Conservation (phyloP, 2,113 vertebrate genomes). For the Callorhinus ursinus region DNA sequence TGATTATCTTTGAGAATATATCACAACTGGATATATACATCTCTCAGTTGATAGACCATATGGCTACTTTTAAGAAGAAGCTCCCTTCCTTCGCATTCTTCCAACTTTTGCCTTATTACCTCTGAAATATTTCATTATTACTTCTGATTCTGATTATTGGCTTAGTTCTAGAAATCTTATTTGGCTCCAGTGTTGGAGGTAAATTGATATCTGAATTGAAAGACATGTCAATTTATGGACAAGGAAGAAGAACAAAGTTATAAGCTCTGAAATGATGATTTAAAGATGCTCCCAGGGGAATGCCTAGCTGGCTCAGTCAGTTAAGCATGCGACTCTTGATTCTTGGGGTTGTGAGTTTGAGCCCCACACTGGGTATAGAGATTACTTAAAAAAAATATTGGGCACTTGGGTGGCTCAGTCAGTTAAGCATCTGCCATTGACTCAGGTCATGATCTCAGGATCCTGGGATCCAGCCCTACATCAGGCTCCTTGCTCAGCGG, state of each 20-base stretch:
- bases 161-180: background rate
- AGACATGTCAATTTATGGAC: background rate
- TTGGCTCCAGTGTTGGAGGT: background rate
- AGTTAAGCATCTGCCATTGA: too few species aligned
- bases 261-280: background rate
- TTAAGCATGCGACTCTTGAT: background rate
- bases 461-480: too few species aligned
- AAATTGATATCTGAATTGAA: background rate
- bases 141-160: background rate
- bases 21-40: background rate
- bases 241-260: background rate
- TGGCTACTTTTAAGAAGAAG: constrained; percentile 1
- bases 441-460: too few species aligned
- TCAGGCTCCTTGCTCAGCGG: too few species aligned
- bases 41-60: background rate
- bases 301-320: too few species aligned
- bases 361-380: background rate
- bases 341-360: background rate
- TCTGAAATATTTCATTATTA: background rate
- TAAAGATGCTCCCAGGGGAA: background rate
- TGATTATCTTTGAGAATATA: background rate
- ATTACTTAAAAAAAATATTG: background rate
- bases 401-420: too few species aligned
- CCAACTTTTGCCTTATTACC: background rate
- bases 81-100: background rate